Base-by-base conservation (phyloP, 2,888 invertebrate genomes). In the Morpho helenor region DNA sequence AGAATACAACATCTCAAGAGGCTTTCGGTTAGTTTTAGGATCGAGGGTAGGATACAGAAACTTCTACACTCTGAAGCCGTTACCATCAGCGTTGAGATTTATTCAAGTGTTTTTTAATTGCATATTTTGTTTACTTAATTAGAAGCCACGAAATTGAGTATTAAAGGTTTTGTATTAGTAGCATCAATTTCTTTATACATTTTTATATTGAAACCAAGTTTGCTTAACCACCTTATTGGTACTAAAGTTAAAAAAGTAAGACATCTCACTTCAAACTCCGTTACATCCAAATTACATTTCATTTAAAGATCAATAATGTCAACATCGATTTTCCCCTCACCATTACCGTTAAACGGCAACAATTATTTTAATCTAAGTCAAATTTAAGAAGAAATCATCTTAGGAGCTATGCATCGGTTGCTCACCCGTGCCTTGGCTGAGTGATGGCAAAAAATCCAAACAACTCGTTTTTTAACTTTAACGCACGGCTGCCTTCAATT, bases 401-500 rank as follows among this genome's bases (percentile, higher is more conserved):
- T 31, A n/a, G 10, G 23, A 51, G 56, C 59, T 57, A 56, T 56
- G 59, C 58, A 44, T 55, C 48, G 57, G 46, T 57, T 53, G 57
- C 56, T 57, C 62, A 61, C 69, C 68, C 66, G 69, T 64, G 69
- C 67, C 51, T 46, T 16, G 41, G n/a, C 61, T 52, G 2, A 45
- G 44, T 22, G 49, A 51, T 47, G 54, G 59, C 53, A 53, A 70
- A 72, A 77, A 80, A 79, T 62, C 66, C 64, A 67, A 74, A 64
- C 72, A 76, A 81, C 81, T 79, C 80, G 80, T 71, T 77, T 73
- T 73, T 69, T 71, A 68, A 68, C 66, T 67, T 65, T 68, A 63
- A 66, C 77, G 79, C 79, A 79, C 80, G 84, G 75, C 62, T 68
- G 77, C 48, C 4, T 66, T 60, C 74, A 62, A 76, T 75, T 82